Evolutionary conservation across 2,113 vertebrate genomes (phyloP).

Genomic region (Callocephalon fimbriatum): DNA sequence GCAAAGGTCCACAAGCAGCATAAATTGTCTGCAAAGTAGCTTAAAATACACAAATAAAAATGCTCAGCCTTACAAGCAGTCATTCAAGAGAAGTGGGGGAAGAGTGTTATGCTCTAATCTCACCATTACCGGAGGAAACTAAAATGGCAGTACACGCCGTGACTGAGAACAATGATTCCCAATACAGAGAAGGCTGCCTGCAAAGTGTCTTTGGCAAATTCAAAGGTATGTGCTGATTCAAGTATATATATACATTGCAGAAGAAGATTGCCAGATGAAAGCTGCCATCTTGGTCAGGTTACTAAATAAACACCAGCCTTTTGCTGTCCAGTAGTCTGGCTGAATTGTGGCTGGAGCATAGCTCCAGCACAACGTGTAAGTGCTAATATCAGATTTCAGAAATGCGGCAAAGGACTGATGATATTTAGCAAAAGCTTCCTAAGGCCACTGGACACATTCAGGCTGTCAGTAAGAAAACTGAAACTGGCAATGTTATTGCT

Average conservation of each 20-base stretch:
- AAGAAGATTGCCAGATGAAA: neutral
- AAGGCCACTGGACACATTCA: neutral
- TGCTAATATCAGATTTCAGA: neutral
- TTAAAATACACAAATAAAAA: neutral
- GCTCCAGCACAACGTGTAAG: neutral
- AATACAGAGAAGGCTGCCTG: neutral
- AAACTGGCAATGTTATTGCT: neutral
- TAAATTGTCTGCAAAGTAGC: neutral
- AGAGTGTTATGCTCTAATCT: neutral
- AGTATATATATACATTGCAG: neutral
- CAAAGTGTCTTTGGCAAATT: slow-evolving; percentile 43
- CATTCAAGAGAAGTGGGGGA: neutral
- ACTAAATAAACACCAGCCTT: neutral
- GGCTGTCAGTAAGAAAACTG: neutral
- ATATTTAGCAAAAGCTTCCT: neutral
- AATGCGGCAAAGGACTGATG: neutral
- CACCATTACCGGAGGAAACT: neutral
- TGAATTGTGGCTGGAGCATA: neutral
- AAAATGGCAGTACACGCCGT: neutral
- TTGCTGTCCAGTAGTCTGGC: neutral
- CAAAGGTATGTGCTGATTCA: neutral
- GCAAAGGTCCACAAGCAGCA: neutral
- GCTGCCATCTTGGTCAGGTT: neutral
- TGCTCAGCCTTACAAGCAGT: neutral
- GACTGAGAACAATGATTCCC: slow-evolving; percentile 3